Evolutionary conservation across 1,140 invertebrate species (phyloP), one percentile per base, ranked within the genome.

Genomic region (Centruroides sculpturatus): DNA sequence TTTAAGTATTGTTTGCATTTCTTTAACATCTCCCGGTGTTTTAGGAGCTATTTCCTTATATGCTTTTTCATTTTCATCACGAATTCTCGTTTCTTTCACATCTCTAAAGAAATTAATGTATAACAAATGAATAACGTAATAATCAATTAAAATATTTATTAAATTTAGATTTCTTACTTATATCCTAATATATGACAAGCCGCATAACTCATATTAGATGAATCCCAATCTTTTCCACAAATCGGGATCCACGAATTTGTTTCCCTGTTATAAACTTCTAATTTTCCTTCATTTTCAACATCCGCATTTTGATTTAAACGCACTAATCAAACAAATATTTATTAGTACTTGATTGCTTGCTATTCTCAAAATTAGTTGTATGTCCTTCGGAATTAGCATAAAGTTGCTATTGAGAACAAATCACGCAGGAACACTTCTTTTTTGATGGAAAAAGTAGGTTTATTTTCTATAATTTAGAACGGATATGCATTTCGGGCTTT

Each of bases 141-240:
- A 23, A 23, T 0, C 23, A 41, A 41, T 2, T 5, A 41, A 41
- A 41, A 41, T 23, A 23, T 1, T 41, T 6, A 41, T 41, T 8
- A 23, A 7, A 51, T 51, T 51, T 23, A 51, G 5, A 34, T 41
- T 9, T 47, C 60, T 48, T 60, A 62, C 49, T 62, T 57, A 50
- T 69, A 69, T 59, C 68, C 68, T 23, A 69, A 46, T 59, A 66
- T 62, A 10, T 50, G 13, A 50, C 68, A 69, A 9, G 66, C 67
- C 52, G 61, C 53, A 7, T 61, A 56, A 48, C 63, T 66, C 63
- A 68, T 64, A 13, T 56, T 51, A 11, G 50, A 46, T 5, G 59
- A 55, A 23, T 63, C 59, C 68, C 68, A 69, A 13, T 69, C 56
- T 35, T 67, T 66, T 23, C 67, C 68, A 59, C 68, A 69, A 12